These are phyloP conservation scores for Ennomos quercinarius DNA, from an alignment of 2,888 invertebrate species.

Conservation along the genomic window DNA sequence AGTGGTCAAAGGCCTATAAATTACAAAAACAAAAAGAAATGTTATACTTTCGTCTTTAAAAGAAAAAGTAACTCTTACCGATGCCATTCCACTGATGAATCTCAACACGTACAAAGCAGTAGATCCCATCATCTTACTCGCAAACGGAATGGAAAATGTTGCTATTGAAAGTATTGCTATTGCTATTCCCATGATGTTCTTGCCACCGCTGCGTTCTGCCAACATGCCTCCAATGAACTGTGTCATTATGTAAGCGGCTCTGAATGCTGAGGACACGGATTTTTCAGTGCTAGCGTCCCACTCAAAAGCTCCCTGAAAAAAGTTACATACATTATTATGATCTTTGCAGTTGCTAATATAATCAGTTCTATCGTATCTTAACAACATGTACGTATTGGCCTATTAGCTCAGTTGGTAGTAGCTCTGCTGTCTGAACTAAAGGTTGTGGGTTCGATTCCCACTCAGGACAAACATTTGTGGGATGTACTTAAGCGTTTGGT, in stretches of 20 bases:
- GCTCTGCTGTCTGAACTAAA: too few relatives aligned
- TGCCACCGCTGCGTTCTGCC: conserved; percentile 27
- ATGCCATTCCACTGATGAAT: conserved; percentile 23
- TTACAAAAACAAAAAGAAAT: too few relatives aligned
- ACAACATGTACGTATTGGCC: too few relatives aligned
- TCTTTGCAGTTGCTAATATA: too few relatives aligned
- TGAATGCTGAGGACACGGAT: conserved; percentile 4
- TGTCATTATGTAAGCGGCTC: conserved; percentile 16
- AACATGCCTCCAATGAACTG: conserved; percentile 25
- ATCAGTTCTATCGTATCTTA: too few relatives aligned
- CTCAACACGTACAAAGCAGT: conserved; percentile 16
- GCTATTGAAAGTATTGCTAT: conserved; percentile 12
- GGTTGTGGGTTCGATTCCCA: too few relatives aligned
- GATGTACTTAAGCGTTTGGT: too few relatives aligned
- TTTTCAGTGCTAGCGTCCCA: conserved; percentile 14
- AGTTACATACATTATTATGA: neutral
- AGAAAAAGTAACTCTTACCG: conserved; percentile 14
- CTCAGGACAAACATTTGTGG: too few relatives aligned
- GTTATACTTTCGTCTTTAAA: too few relatives aligned
- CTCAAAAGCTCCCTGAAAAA: conserved; percentile 19
- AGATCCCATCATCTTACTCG: conserved; percentile 17
- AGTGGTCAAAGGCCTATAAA: too few relatives aligned
- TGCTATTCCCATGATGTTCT: conserved; percentile 12
- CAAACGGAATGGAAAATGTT: conserved; percentile 16
- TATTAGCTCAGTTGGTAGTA: too few relatives aligned